Evolutionary conservation across 2,797 vertebrate genomes (phyloP), one percentile per base, ranked within the genome.

Genomic region (Carduelis carduelis): DNA sequence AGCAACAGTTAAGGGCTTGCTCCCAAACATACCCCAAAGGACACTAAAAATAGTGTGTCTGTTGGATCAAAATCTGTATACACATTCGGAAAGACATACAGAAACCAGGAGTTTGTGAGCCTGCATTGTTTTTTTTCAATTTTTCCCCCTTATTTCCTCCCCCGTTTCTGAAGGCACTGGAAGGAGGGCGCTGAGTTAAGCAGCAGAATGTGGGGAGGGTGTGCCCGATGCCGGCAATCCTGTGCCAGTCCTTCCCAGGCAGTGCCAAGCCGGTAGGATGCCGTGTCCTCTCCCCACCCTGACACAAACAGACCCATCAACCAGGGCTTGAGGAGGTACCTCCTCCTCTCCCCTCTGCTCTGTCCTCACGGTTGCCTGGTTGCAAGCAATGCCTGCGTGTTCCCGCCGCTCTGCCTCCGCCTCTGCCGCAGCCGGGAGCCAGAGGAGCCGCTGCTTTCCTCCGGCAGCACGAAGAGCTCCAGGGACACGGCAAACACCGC

Each of bases 11-110:
- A 97, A 96, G 96, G 98, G 97, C 97, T 97, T 76, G 96, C 97
- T 98, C 98, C 98, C 97, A 98, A 98, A 99, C 98, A 98, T 96
- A 98, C 95, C 98, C 97, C 97, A 98, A 96, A 97, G 98, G 98
- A 98, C 98, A 98, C 98, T 98, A 99, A 99, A 99, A 99, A 99
- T 99, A 98, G 96, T 95, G 90, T 37, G 89, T 96, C 90, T 97
- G 96, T 95, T 97, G 88, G 95, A 96, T 98, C 98, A 98, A 98
- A 98, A 96, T 96, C 96, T 95, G 92, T 97, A 95, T 72, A 94
- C 91, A 76, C 93, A 96, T 94, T 95, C 92, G 50, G 98, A 97
- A 95, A 98, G 97, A 97, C 97, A 89, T 97, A 98, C 97, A 97
- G 93, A 97, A 91, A 94, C 87, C 6, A 39, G 27, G 76, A 83